Evolutionary conservation across 1,140 invertebrate species (phyloP).

Genomic region (Diorhabda carinulata): DNA sequence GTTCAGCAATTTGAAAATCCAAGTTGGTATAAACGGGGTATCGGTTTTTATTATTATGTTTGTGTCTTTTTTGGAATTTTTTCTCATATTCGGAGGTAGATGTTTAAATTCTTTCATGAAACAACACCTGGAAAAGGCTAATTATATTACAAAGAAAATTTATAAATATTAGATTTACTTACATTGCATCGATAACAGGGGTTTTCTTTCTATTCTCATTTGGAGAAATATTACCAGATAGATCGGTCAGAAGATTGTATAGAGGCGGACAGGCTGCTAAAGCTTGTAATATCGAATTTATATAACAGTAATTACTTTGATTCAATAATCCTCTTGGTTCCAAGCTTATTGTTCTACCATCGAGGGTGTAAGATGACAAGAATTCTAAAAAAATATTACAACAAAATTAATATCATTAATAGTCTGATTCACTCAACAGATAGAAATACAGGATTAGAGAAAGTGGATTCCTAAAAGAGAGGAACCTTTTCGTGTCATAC

Average conservation of each 20-base stretch:
- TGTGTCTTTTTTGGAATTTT: slow-evolving; percentile 50
- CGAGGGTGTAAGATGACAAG: slow-evolving; percentile 66
- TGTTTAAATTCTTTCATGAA: slow-evolving; percentile 68
- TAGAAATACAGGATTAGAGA: neutral
- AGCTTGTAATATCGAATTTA: slow-evolving; percentile 88
- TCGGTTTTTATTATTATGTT: slow-evolving; percentile 53
- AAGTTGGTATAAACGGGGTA: slow-evolving; percentile 74
- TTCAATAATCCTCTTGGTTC: slow-evolving; percentile 85
- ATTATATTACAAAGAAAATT: neutral
- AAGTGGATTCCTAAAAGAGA: too few relatives aligned
- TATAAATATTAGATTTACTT: slow-evolving; percentile 49
- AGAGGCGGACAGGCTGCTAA: slow-evolving; percentile 89
- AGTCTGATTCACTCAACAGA: neutral
- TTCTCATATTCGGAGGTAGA: slow-evolving; percentile 54
- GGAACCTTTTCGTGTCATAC: too few relatives aligned
- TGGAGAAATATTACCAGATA: slow-evolving; percentile 57
- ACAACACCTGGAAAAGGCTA: slow-evolving; percentile 51
- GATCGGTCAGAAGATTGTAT: slow-evolving; percentile 79
- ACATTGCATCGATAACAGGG: slow-evolving; percentile 89
- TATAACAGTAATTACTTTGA: slow-evolving; percentile 92
- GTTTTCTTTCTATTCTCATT: slow-evolving; percentile 59
- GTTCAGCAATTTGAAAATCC: slow-evolving; percentile 77
- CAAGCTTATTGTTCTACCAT: slow-evolving; percentile 68
- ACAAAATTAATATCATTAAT: neutral
- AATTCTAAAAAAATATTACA: slow-evolving; percentile 59